Base-by-base conservation (phyloP, 2,113 vertebrate genomes). In the Petrocephalus microphthalmus region DNA sequence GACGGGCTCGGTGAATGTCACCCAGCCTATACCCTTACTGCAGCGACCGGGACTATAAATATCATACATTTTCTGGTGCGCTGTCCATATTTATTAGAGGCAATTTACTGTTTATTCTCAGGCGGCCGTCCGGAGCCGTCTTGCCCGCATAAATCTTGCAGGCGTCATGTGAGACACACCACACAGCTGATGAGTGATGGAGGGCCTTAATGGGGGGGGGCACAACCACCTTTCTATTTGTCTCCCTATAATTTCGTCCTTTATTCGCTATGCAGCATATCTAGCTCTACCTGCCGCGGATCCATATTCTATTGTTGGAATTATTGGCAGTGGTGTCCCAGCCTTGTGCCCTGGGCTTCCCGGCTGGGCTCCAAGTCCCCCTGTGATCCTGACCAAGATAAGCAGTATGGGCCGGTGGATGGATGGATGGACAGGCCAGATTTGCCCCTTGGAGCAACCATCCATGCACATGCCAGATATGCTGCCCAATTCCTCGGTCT, bases 21-120 rank as follows among this genome's bases (percentile, higher is more conserved):
- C 91, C 90, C 11, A 90, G 90, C 92, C 92, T 91, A 94, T 93
- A 92, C 84, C 90, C 57, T 85, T 33, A 89, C 88, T 87, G 86
- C 81, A 25, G 90, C 84, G 91, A 93, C 93, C 91, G 88, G 92
- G 87, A 88, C 82, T 81, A 85, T 88, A 89, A 88, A 92, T 84
- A 88, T 90, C 87, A 93, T 94, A 93, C 93, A 94, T 94, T 90
- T 89, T 54, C 45, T 84, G 90, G 90, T 92, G 91, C 47, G 74
- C 91, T 93, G 93, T 94, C 92, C 90, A 89, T 92, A 93, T 92
- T 92, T 93, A 95, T 95, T 94, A 94, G 86, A 84, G 88, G 90
- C 89, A 92, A 94, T 94, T 94, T 92, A 93, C 92, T 89, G 91
- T 90, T 88, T 88, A 90, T 51, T 89, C 71, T 89, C 57, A 86